Base-by-base conservation (phyloP, 2,888 invertebrate genomes). In the Torymus texanus region DNA sequence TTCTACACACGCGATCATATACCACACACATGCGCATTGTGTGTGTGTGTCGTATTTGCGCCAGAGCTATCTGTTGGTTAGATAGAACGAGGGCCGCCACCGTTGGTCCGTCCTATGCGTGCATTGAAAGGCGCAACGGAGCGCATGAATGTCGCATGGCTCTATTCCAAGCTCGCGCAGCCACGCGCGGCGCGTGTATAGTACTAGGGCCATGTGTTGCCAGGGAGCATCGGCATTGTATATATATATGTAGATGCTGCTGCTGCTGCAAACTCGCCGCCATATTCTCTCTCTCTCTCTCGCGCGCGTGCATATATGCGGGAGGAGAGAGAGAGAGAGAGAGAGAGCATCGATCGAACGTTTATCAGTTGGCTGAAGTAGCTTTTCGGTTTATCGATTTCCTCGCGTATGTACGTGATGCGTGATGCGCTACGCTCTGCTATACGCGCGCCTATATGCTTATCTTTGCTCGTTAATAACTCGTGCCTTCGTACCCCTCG, bases 381-480 rank as follows among this genome's bases (percentile, higher is more conserved):
- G 50, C 41, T 63, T 68, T 56, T 56, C 14, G 68, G 68, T 14
- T 68, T 68, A 56, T 68, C 55, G 68, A 68, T 56, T 68, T 16
- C 14, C 41, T 5, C 41, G 41, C 41, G 29, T 5, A 5, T 29
- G 41, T 8, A 1, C 8, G 41, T 8, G 41, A 21, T 21, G 21
- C 21, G 21, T 21, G n/a, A n/a, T n/a, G n/a, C n/a, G 1, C 21
- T 21, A 21, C 2, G 2, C 21, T 1, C 21, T 21, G 21, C 21
- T 2, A 21, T 41, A 41, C 10, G 1, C 8, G 41, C 41, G 8
- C n/a, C n/a, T n/a, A n/a, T n/a, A n/a, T 41, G 41, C 41, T 41
- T 41, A 41, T 41, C 41, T 41, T 41, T 41, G 41, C 41, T 41
- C 41, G 41, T 41, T 41, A 41, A 41, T 41, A 41, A 41, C 41